Conservation (phyloP, 2,113 vertebrate species). For the Mustelus asterias region DNA sequence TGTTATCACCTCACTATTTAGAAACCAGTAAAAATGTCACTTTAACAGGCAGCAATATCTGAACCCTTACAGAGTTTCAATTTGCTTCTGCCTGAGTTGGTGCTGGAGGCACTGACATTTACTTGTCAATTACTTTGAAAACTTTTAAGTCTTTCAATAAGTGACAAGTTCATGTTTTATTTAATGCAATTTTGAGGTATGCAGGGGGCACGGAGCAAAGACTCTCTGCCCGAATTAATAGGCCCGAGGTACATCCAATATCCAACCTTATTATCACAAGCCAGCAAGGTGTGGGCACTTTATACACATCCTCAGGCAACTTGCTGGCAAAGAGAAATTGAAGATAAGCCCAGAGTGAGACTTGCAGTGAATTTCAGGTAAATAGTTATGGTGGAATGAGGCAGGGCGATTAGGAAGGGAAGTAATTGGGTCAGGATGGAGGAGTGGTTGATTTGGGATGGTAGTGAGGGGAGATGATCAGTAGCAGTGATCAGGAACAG, state of each 20-base stretch:
- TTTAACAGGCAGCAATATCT: neutral
- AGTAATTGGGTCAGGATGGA: neutral
- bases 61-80: neutral
- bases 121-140: slow-evolving; percentile 16
- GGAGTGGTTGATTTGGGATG: too few relatives aligned
- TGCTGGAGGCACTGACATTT: neutral
- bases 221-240: neutral
- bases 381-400: neutral
- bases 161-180: slow-evolving; percentile 2
- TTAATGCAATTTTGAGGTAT: neutral
- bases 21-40: slow-evolving; percentile 21
- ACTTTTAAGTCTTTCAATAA: neutral
- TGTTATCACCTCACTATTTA: neutral
- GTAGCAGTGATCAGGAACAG: neutral
- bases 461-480: neutral
- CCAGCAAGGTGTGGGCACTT: neutral
- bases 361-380: neutral
- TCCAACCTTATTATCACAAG: neutral
- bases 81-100: neutral
- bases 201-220: neutral
- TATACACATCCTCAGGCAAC: neutral
- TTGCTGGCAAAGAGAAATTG: neutral
- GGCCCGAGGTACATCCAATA: neutral
- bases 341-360: neutral
- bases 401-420: neutral